Evolutionary conservation across 1,140 invertebrate genomes (phyloP).

Genomic region (Mycetomoellerius zeteki): DNA sequence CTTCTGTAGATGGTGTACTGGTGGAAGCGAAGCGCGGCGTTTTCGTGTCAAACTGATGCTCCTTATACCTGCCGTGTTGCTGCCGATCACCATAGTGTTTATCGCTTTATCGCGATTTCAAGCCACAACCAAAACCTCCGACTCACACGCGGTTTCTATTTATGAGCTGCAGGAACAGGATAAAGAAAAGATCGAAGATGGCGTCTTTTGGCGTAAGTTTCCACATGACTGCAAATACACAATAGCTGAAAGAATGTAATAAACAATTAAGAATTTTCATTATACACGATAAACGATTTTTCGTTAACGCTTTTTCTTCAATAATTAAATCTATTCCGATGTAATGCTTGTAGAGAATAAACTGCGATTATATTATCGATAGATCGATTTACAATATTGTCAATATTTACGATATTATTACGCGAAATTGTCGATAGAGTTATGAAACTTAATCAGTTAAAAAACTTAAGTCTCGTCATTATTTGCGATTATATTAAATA

Average conservation of each 20-base stretch:
- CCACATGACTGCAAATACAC: neutral
- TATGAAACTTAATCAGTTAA: neutral
- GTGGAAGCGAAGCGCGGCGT: constrained; percentile 81
- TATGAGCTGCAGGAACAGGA: constrained; percentile 57
- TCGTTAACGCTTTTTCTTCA: neutral
- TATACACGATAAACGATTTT: neutral
- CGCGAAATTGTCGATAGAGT: neutral
- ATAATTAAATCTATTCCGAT: neutral
- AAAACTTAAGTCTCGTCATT: neutral
- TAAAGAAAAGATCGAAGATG: constrained; percentile 38
- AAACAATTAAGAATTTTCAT: neutral
- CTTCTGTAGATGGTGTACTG: constrained; percentile 83
- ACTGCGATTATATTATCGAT: neutral
- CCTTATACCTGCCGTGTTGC: constrained; percentile 81
- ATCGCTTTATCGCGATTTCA: constrained; percentile 82
- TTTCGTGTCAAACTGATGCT: constrained; percentile 82
- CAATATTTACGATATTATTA: neutral
- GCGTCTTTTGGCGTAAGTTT: constrained; percentile 69
- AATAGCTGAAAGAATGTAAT: neutral
- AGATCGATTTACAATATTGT: no score
- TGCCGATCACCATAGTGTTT: constrained; percentile 82
- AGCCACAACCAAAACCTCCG: constrained; percentile 52
- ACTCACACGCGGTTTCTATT: constrained; percentile 54
- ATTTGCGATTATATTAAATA: neutral
- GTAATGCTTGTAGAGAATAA: constrained; percentile 3